phyloP scores from a whole-genome alignment of 2,888 invertebrate species.

The Aelia acuminata region DNA sequence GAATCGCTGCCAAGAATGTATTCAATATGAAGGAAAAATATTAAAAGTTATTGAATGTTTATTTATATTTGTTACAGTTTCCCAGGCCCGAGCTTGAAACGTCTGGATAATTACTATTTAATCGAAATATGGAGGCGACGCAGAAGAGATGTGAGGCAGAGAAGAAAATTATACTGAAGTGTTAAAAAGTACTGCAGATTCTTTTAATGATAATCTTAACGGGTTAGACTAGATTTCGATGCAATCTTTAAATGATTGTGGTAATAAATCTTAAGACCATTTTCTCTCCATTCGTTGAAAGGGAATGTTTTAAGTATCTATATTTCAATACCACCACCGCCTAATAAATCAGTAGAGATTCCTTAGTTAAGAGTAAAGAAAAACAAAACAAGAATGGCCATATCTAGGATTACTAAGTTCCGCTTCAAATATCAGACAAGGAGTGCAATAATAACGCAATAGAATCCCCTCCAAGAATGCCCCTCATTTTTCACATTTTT shows the following conservation, averaged over 20 bases:
- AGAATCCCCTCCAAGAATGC: slow-evolving; percentile 12
- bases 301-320: slow-evolving; percentile 27
- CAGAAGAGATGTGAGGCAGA: not conserved
- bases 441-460: slow-evolving; percentile 28
- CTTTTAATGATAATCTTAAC: slow-evolving; percentile 5
- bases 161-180: not conserved
- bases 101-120: too few relatives aligned
- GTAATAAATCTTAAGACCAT: slow-evolving; percentile 2
- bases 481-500: not conserved
- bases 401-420: slow-evolving; percentile 30
- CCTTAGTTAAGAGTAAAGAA: not conserved
- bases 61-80: too few relatives aligned
- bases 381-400: slow-evolving; percentile 15
- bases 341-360: slow-evolving; percentile 24
- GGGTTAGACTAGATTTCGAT: not conserved
- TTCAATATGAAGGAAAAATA: too few relatives aligned
- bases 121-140: not conserved
- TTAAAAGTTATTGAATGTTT: too few relatives aligned
- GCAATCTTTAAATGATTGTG: not conserved
- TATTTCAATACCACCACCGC: not conserved
- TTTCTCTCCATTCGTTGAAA: slow-evolving; percentile 19
- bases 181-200: not conserved
- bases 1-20: too few relatives aligned
- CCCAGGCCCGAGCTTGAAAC: too few relatives aligned
- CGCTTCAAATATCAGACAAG: slow-evolving; percentile 31